phyloP scores from a whole-genome alignment of 2,888 invertebrate species.

The Drosophila kokeensis region DNA sequence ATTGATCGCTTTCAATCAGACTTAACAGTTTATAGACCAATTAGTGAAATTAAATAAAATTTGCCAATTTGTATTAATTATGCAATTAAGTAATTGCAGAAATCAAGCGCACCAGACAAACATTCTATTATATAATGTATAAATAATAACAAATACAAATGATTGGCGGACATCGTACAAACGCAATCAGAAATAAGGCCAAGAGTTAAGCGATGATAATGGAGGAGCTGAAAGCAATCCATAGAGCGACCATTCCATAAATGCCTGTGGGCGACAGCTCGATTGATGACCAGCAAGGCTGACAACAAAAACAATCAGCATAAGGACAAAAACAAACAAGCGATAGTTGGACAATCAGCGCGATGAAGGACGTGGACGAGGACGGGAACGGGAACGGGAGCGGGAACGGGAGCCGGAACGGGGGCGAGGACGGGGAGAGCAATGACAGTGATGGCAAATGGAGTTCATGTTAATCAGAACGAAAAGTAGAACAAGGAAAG shows the following conservation, averaged over 20 bases:
- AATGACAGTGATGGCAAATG: conserved; percentile 26
- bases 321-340: conserved; percentile 46
- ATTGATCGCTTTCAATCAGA: background rate
- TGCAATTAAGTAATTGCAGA: background rate
- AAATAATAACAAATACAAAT: conserved; percentile 4
- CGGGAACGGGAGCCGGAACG: too few relatives aligned
- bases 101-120: conserved; percentile 1
- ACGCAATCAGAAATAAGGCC: conserved; percentile 12
- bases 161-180: conserved; percentile 16
- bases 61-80: background rate
- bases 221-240: conserved; percentile 23
- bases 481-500: background rate
- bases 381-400: too few relatives aligned
- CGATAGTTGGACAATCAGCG: conserved; percentile 29
- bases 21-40: background rate
- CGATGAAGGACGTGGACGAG: too few relatives aligned
- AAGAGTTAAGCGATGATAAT: conserved; percentile 36
- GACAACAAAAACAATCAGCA: conserved; percentile 58
- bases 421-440: background rate
- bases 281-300: conserved; percentile 33
- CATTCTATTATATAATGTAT: background rate
- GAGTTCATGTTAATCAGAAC: conserved; percentile 24
- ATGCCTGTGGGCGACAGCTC: conserved; percentile 29
- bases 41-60: background rate
- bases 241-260: background rate